Conservation (phyloP, 2,888 invertebrate genomes). For the Callimorpha dominula region DNA sequence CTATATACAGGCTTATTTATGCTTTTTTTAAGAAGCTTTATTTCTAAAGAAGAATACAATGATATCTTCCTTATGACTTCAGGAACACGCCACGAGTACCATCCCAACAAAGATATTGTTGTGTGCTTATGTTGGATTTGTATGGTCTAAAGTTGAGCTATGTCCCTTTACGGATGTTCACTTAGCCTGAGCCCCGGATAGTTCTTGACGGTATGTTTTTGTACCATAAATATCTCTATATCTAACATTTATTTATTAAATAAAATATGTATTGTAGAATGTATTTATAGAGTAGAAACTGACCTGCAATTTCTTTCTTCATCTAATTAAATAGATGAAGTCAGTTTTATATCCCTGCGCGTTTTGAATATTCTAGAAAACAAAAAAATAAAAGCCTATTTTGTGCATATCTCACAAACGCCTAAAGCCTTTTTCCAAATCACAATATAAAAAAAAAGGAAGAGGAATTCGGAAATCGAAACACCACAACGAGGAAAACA, state of each 20-base stretch:
- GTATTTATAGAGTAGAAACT: too few species aligned
- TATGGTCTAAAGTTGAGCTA: not conserved
- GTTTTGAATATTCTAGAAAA: not conserved
- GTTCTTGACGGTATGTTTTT: not conserved
- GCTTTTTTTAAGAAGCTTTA: too few species aligned
- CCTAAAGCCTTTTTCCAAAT: not conserved
- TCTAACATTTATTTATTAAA: not conserved
- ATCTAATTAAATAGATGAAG: too few species aligned
- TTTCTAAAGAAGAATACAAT: too few species aligned
- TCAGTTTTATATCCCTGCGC: not conserved
- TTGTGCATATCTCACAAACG: not conserved
- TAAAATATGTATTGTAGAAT: not conserved
- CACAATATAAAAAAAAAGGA: not conserved
- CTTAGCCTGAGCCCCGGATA: not conserved
- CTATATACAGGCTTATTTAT: too few species aligned
- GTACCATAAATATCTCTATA: not conserved
- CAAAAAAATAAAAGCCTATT: not conserved
- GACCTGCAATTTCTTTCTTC: too few species aligned
- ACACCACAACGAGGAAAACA: slow-evolving; percentile 4
- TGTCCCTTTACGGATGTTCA: too few species aligned
- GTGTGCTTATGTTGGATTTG: not conserved
- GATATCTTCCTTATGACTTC: not conserved
- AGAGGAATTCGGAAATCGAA: slow-evolving; percentile 12
- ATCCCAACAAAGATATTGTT: not conserved
- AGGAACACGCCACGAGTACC: not conserved